These are phyloP conservation scores for Megastigmus dorsalis DNA, from an alignment of 2,888 invertebrate genomes.

Conservation along the genomic window DNA sequence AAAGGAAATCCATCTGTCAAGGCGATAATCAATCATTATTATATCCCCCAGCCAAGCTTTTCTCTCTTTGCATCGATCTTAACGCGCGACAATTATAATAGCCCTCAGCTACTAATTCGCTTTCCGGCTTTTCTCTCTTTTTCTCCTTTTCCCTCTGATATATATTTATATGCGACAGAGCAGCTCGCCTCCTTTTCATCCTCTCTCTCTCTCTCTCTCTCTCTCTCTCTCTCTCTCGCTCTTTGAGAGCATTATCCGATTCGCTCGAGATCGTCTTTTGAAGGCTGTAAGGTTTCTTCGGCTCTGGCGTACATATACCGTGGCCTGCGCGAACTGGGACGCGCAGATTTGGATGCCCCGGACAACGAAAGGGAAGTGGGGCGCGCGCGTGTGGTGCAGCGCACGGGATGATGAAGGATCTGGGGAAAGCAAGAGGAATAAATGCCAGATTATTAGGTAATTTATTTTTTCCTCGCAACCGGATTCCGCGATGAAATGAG, in stretches of 20 bases:
- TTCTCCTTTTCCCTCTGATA: background rate
- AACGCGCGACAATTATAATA: conserved; percentile 21
- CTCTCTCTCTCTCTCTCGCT: background rate
- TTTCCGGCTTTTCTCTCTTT: background rate
- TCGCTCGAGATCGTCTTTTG: conserved; percentile 28
- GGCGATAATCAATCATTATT: conserved; percentile 19
- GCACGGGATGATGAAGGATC: background rate
- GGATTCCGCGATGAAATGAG: too few relatives aligned
- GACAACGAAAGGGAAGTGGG: background rate
- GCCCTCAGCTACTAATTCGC: background rate
- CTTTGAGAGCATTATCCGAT: conserved; percentile 11
- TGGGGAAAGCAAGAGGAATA: conserved; percentile 17
- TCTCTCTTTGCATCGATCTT: background rate
- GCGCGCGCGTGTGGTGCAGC: background rate
- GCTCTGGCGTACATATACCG: background rate
- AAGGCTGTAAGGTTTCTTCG: conserved; percentile 3
- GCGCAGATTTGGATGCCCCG: conserved; percentile 2
- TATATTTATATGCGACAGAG: background rate
- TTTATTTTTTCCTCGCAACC: background rate
- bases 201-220: background rate
- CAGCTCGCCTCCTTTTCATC: background rate
- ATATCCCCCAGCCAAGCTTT: background rate
- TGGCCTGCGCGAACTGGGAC: background rate
- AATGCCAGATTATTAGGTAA: conserved; percentile 20
- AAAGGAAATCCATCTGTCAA: too few relatives aligned